Conservation (phyloP, 2,888 invertebrate species). For the Mycalesis mineus region DNA sequence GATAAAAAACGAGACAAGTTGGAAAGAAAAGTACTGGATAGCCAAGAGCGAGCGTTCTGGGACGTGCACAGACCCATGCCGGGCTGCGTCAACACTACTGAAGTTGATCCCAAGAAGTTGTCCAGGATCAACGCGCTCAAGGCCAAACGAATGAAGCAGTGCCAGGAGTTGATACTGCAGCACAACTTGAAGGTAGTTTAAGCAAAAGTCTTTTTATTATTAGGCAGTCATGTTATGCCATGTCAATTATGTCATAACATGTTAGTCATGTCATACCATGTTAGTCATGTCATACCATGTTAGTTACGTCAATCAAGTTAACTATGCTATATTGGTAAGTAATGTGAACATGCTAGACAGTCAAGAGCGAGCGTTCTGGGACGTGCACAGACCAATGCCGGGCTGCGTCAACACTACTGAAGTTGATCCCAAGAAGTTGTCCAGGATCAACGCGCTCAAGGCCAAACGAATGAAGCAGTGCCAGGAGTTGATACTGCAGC, state of each 20-base stretch:
- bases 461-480: slow-evolving; percentile 52
- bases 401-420: slow-evolving; percentile 99
- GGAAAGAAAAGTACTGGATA: slow-evolving; percentile 98
- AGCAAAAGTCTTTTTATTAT: no score
- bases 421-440: slow-evolving; percentile 97
- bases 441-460: slow-evolving; percentile 74
- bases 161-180: slow-evolving; percentile 58
- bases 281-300: no score
- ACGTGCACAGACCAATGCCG: slow-evolving; percentile 99
- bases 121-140: slow-evolving; percentile 79
- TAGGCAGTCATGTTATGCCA: no score
- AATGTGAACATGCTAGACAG: slow-evolving; percentile 99
- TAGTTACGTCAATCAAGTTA: no score
- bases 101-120: slow-evolving; percentile 98
- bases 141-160: slow-evolving; percentile 50
- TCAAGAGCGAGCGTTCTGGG: slow-evolving; percentile 99
- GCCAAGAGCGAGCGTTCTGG: slow-evolving; percentile 99
- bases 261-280: no score
- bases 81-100: slow-evolving; percentile 99
- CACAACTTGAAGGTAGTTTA: slow-evolving; percentile 57
- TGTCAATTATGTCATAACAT: no score
- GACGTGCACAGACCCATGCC: slow-evolving; percentile 99
- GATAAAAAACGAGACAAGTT: slow-evolving; percentile 99
- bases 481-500: slow-evolving; percentile 58
- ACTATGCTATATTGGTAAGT: slow-evolving; percentile 81